Conservation (phyloP, 2,888 invertebrate genomes). For the Xestia c-nigrum region DNA sequence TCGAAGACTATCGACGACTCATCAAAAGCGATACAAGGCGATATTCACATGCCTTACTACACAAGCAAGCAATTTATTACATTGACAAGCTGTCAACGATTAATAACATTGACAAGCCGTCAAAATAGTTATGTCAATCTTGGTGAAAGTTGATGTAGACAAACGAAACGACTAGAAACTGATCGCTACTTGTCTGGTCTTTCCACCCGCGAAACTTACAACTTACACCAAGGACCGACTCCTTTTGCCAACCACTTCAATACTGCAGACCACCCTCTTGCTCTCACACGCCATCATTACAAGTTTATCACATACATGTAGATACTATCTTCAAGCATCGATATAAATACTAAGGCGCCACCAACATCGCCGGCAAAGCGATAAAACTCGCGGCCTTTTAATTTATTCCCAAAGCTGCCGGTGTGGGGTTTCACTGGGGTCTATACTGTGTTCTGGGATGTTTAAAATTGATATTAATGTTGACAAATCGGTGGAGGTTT, state of each 20-base stretch:
- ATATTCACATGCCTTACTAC: not conserved
- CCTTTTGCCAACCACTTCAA: constrained; percentile 3
- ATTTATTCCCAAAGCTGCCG: constrained; percentile 73
- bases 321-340: constrained; percentile 48
- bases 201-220: not conserved
- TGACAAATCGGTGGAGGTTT: constrained; percentile 37
- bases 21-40: not conserved
- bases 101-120: not conserved
- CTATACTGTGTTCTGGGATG: constrained; percentile 48
- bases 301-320: constrained; percentile 56
- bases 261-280: constrained; percentile 54
- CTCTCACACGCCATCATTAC: constrained; percentile 43
- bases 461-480: constrained; percentile 68
- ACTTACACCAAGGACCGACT: not conserved
- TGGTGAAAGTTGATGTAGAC: not conserved
- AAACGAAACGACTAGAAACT: not conserved
- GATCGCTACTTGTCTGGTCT: not conserved
- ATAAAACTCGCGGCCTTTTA: constrained; percentile 65
- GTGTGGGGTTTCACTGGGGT: constrained; percentile 75
- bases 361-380: constrained; percentile 55
- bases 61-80: too few species aligned
- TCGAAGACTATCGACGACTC: not conserved
- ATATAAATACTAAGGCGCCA: constrained; percentile 60
- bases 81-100: not conserved
- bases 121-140: not conserved